Evolutionary conservation across 2,113 vertebrate genomes (phyloP).

Genomic region (Cryptomyrus ogoouensis): DNA sequence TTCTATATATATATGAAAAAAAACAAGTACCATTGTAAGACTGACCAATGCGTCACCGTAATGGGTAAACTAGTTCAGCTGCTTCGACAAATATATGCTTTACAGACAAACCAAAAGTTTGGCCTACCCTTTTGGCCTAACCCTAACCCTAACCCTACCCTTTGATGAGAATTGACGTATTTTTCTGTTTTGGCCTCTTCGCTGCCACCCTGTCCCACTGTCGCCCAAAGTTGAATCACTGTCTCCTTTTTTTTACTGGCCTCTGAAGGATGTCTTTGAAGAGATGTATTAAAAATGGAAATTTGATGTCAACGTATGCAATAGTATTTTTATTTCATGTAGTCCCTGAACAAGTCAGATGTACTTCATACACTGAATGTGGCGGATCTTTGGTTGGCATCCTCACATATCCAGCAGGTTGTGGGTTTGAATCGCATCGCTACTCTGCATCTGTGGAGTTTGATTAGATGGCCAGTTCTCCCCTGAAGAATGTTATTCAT

Average conservation of each 20-base stretch:
- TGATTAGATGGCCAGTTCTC: neutral
- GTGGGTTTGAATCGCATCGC: neutral
- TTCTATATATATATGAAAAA: neutral
- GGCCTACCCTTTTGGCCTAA: neutral
- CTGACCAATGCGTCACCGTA: neutral
- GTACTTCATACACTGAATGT: neutral
- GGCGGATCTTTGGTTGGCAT: neutral
- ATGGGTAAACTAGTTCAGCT: neutral
- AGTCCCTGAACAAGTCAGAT: neutral
- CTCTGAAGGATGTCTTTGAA: neutral
- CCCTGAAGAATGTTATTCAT: neutral
- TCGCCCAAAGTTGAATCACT: conserved; percentile 1
- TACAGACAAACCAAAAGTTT: neutral
- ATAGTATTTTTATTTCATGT: neutral
- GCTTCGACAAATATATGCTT: neutral
- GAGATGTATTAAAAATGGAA: conserved; percentile 4
- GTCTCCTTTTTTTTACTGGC: neutral
- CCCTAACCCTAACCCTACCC: neutral
- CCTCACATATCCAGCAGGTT: neutral
- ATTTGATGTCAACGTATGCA: neutral
- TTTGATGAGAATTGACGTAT: neutral
- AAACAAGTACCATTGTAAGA: neutral
- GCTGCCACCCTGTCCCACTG: neutral
- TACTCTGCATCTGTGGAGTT: neutral
- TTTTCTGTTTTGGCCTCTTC: neutral